Base-by-base conservation (phyloP, 2,113 vertebrate genomes). In the Saccopteryx bilineata region DNA sequence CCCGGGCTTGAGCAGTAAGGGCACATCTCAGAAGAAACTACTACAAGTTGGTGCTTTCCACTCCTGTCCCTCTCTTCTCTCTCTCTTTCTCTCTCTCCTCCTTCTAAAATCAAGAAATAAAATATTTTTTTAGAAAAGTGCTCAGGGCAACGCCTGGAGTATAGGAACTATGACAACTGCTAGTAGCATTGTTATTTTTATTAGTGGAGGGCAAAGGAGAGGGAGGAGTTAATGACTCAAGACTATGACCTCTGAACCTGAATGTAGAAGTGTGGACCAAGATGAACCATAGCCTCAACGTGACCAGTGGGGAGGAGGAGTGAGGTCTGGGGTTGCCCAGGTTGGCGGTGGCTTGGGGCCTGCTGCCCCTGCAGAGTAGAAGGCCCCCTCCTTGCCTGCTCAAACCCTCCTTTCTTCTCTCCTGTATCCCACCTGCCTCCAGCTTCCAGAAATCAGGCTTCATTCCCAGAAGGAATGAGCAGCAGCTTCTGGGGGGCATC, bases 401-500 rank as follows among this genome's bases (percentile, higher is more conserved):
- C 5, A 0, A 39, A 24, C 80, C 31, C n/a, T 54, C 14, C 78
- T 31, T 48, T 46, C 61, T 46, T 48, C 23, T n/a, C n/a, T 48
- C 26, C 52, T 26, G 13, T 14, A 15, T 21, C 46, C 61, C 63
- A 2, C 5, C 63, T 82, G n/a, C 83, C 58, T 52, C 65, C 24
- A 23, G 61, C 50, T 88, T 46, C 63, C n/a, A 50, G 85, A 68
- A 97, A 80, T 68, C 86, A 94, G 82, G 7, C 74, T 86, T 84
- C 26, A 0, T 61, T 85, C 48, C 54, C 54, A 52, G 60, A 31
- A 88, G 26, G 81, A 72, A 69, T 1, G 23, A 96, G 68, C 48
- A 39, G 2, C 68, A 54, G 71, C 80, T 96, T 91, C 33, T 95
- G 96, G 97, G 97, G 97, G 96, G 94, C 86, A 96, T 92, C 95